These are phyloP conservation scores for Nesoenas mayeri DNA, from an alignment of 2,113 vertebrate species.

Conservation along the genomic window DNA sequence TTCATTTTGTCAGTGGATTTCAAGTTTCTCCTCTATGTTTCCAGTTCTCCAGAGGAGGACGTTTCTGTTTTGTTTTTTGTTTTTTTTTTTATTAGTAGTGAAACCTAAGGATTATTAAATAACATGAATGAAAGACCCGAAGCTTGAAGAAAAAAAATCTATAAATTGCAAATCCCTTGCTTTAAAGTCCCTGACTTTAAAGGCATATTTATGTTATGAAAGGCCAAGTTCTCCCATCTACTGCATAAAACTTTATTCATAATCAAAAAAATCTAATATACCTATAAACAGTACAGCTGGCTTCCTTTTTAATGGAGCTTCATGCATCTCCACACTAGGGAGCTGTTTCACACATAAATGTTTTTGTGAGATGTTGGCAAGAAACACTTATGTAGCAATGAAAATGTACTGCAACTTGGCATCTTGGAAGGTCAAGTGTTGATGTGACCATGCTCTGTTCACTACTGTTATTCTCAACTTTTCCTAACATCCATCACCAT, in stretches of 20 bases:
- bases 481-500: neutral
- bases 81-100: neutral
- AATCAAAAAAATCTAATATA: neutral
- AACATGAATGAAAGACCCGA: neutral
- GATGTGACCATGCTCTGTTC: neutral
- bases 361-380: conserved; percentile 16
- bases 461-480: neutral
- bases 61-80: neutral
- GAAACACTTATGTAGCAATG: neutral
- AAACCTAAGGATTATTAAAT: neutral
- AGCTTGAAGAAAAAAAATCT: neutral
- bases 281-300: conserved; percentile 17
- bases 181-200: neutral
- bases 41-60: neutral
- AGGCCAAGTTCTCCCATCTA: neutral
- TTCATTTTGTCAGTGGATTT: neutral
- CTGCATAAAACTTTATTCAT: neutral
- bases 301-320: conserved; percentile 44
- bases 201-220: neutral
- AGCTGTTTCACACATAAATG: neutral
- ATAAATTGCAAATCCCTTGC: neutral
- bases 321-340: neutral
- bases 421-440: neutral
- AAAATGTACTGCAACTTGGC: neutral
- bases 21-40: neutral